phyloP scores from a whole-genome alignment of 2,888 invertebrate genomes.

The Sinodicranocentrus sp. region DNA sequence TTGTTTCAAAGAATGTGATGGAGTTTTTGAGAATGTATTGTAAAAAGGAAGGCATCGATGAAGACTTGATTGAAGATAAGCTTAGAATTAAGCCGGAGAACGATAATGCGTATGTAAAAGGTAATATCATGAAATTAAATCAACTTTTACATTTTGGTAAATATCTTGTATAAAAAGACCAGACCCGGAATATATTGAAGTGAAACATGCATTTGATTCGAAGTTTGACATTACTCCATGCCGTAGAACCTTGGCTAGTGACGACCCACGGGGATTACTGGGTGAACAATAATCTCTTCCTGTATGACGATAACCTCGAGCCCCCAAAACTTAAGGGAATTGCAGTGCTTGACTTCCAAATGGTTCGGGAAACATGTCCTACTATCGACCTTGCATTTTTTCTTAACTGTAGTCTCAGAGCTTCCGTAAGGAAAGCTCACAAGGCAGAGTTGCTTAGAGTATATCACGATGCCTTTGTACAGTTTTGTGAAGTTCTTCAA shows the following conservation, averaged over 20 bases:
- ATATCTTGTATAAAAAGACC: not conserved
- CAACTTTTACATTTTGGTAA: not conserved
- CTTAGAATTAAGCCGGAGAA: slow-evolving; percentile 35
- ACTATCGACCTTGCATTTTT: slow-evolving; percentile 69
- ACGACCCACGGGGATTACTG: slow-evolving; percentile 71
- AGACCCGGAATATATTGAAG: not conserved
- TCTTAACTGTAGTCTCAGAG: slow-evolving; percentile 60
- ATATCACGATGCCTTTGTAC: slow-evolving; percentile 56
- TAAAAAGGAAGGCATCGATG: slow-evolving; percentile 35
- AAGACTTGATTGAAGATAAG: slow-evolving; percentile 25
- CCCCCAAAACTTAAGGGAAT: slow-evolving; percentile 45
- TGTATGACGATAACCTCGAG: slow-evolving; percentile 58
- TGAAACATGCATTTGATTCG: no score
- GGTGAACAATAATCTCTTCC: slow-evolving; percentile 73
- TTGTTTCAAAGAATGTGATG: slow-evolving; percentile 4
- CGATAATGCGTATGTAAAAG: slow-evolving; percentile 17
- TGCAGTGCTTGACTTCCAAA: slow-evolving; percentile 71
- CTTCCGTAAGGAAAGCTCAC: slow-evolving; percentile 29
- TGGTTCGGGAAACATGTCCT: slow-evolving; percentile 66
- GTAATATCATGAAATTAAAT: slow-evolving; percentile 7
- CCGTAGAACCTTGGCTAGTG: slow-evolving; percentile 65
- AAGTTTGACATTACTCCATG: no score
- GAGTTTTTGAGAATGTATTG: not conserved
- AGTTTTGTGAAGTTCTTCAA: slow-evolving; percentile 47
- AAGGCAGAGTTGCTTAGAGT: slow-evolving; percentile 43